These are phyloP conservation scores for Tragelaphus strepsiceros DNA, from an alignment of 2,113 vertebrate genomes.

Conservation along the genomic window DNA sequence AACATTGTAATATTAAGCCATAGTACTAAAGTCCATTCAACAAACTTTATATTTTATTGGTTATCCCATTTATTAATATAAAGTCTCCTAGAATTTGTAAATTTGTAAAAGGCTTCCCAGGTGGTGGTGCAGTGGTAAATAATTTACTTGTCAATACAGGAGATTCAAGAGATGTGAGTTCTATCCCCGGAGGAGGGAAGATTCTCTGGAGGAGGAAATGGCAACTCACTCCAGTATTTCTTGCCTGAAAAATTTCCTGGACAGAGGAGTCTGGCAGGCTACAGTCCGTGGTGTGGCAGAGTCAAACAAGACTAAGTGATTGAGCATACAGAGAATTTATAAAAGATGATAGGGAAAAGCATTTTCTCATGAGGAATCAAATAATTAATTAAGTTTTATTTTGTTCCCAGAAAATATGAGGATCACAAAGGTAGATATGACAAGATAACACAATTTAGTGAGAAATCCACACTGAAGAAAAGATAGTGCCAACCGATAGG, in stretches of 20 bases:
- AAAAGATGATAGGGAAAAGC: background rate
- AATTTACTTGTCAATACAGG: background rate
- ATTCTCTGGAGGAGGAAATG: background rate
- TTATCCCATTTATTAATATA: background rate
- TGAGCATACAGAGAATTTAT: background rate
- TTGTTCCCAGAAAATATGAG: background rate
- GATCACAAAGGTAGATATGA: background rate
- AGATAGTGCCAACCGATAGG: background rate
- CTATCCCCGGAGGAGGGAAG: background rate
- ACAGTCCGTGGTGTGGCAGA: background rate
- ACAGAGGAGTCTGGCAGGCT: background rate
- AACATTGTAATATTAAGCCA: background rate
- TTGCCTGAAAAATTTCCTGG: background rate
- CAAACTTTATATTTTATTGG: background rate
- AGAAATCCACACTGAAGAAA: background rate
- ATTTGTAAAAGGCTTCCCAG: background rate
- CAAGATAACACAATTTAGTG: background rate
- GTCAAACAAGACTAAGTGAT: background rate
- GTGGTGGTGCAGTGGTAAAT: background rate
- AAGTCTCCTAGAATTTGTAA: background rate
- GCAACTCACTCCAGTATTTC: background rate
- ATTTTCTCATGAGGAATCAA: background rate
- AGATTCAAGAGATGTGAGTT: background rate
- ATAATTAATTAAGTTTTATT: background rate
- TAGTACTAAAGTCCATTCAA: background rate